phyloP scores from a whole-genome alignment of 1,140 invertebrate genomes.

The Ceratina calcarata region DNA sequence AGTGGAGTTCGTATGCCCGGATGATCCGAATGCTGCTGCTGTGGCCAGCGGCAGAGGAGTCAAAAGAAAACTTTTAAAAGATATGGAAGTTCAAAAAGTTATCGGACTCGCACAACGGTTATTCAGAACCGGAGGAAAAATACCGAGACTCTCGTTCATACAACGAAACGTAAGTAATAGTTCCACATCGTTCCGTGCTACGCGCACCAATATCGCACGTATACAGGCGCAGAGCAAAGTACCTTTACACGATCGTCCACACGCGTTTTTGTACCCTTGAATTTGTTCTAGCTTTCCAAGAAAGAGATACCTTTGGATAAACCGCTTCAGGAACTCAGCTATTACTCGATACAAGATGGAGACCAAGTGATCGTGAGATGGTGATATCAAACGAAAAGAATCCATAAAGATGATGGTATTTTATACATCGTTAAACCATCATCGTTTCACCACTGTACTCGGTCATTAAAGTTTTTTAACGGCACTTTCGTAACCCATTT shows the following conservation, averaged over 20 bases:
- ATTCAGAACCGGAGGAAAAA: constrained; percentile 82
- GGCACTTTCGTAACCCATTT: constrained; percentile 43
- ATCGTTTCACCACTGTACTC: constrained; percentile 71
- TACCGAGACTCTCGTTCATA: constrained; percentile 80
- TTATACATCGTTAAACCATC: constrained; percentile 75
- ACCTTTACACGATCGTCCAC: too few species aligned
- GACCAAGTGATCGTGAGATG: constrained; percentile 88
- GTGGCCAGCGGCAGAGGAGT: constrained; percentile 78
- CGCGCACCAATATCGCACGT: too few species aligned
- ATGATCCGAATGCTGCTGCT: constrained; percentile 74
- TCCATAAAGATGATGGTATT: constrained; percentile 60
- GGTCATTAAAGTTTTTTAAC: constrained; percentile 80
- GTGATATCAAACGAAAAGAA: constrained; percentile 77
- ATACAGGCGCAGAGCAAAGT: too few species aligned
- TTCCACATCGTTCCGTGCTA: background rate
- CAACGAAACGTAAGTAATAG: constrained; percentile 80
- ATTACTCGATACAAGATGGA: constrained; percentile 91
- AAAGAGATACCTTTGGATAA: constrained; percentile 89
- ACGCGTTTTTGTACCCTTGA: too few species aligned
- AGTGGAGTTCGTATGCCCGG: constrained; percentile 81
- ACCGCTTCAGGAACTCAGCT: constrained; percentile 88
- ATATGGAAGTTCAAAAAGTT: constrained; percentile 92
- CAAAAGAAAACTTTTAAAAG: constrained; percentile 87
- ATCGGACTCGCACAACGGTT: constrained; percentile 86
- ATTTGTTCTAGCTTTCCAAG: constrained; percentile 82